phyloP scores from a whole-genome alignment of 92 coral and sea anemone species.

The Bergia sp. region DNA sequence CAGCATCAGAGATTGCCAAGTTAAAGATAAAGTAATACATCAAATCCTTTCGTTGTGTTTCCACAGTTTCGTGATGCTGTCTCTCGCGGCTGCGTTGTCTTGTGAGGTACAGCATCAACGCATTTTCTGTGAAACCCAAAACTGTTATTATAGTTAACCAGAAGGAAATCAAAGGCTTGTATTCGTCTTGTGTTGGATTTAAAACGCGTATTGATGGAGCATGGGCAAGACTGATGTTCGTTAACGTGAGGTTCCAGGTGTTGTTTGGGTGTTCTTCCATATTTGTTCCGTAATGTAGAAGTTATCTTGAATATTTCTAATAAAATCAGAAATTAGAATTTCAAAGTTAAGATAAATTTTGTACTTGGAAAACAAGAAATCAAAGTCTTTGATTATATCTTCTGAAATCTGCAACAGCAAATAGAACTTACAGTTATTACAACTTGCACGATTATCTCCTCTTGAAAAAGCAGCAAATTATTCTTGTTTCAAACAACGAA shows the following conservation, averaged over 20 bases:
- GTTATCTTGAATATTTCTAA: neutral
- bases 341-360: too few relatives aligned
- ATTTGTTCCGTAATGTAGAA: neutral
- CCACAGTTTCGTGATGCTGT: neutral
- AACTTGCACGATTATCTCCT: neutral
- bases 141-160: neutral
- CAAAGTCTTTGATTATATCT: neutral
- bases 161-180: neutral
- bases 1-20: constrained; percentile 11
- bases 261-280: neutral
- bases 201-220: neutral
- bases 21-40: constrained; percentile 1
- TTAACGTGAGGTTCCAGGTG: neutral
- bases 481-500: too few relatives aligned
- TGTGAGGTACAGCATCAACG: neutral
- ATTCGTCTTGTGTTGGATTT: neutral
- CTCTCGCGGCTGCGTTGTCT: neutral
- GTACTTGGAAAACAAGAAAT: neutral
- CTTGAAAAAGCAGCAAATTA: neutral
- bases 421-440: neutral
- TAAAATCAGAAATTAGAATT: too few relatives aligned
- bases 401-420: neutral
- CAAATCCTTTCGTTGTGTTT: neutral
- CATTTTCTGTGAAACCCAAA: neutral
- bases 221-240: neutral